Evolutionary conservation across 2,113 vertebrate genomes (phyloP).

Genomic region (Oreotragus oreotragus): DNA sequence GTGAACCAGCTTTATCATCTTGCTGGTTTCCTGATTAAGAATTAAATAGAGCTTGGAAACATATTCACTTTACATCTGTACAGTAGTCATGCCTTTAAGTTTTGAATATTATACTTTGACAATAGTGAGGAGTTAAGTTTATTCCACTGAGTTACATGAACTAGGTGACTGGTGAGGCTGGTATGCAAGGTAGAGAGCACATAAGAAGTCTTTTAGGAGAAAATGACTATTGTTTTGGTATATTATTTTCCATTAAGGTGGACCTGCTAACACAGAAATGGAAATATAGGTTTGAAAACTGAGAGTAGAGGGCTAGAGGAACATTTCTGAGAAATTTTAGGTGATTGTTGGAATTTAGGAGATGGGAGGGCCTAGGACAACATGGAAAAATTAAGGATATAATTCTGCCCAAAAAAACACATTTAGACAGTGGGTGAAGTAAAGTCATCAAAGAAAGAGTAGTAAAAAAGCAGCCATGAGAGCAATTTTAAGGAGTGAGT

Average conservation of each 20-base stretch:
- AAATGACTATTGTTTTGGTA: not conserved
- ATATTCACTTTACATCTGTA: not conserved
- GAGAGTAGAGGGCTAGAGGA: not conserved
- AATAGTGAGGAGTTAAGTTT: not conserved
- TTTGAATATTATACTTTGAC: constrained; percentile 39
- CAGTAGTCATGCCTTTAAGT: not conserved
- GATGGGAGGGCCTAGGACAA: not conserved
- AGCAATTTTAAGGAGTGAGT: not conserved
- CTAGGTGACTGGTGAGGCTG: not conserved
- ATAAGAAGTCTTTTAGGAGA: not conserved
- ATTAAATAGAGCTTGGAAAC: not conserved
- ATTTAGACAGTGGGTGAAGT: not conserved
- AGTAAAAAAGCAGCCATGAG: not conserved
- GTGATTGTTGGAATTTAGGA: not conserved
- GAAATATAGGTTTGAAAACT: not conserved
- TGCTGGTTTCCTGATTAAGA: not conserved
- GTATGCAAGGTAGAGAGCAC: not conserved
- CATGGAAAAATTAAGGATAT: not conserved
- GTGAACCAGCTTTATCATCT: not conserved
- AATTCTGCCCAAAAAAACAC: not conserved
- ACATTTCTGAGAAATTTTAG: not conserved
- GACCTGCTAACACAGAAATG: not conserved
- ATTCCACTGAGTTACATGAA: constrained; percentile 2
- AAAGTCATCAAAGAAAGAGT: not conserved
- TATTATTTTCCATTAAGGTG: not conserved